Conservation (phyloP, 2,113 vertebrate species). For the Salvelinus namaycush region DNA sequence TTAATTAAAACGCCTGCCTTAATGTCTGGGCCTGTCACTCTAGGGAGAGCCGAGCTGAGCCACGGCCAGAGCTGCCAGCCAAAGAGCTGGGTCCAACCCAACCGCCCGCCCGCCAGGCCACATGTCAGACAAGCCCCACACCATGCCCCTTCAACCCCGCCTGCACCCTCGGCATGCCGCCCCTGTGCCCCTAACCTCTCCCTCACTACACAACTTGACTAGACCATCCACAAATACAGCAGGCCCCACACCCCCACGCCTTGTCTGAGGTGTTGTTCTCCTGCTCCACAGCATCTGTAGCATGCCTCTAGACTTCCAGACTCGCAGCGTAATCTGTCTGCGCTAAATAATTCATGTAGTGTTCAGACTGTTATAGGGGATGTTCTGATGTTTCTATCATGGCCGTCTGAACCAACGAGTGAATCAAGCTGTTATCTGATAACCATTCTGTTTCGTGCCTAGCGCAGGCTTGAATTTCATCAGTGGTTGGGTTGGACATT, state of each 20-base stretch:
- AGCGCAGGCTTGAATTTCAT: conserved; percentile 46
- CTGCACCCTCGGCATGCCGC: background rate
- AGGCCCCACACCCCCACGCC: background rate
- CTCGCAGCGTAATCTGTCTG: conserved; percentile 70
- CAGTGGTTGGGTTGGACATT: conserved; percentile 43
- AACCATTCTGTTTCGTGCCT: conserved; percentile 56
- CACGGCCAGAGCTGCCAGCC: conserved; percentile 48
- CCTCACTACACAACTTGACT: conserved; percentile 20
- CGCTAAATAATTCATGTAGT: conserved; percentile 73
- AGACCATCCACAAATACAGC: conserved; percentile 11
- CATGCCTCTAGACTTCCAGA: conserved; percentile 63
- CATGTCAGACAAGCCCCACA: conserved; percentile 74
- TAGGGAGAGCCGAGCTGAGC: conserved; percentile 38
- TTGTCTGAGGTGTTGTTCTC: conserved; percentile 53
- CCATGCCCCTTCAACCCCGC: conserved; percentile 59
- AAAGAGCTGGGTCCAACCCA: conserved; percentile 34
- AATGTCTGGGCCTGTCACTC: conserved; percentile 74
- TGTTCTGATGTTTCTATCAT: conserved; percentile 73
- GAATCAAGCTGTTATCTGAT: conserved; percentile 64
- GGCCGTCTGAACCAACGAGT: conserved; percentile 60
- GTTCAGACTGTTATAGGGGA: conserved; percentile 58
- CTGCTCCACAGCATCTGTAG: conserved; percentile 61
- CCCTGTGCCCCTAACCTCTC: background rate
- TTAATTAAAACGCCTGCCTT: conserved; percentile 77
- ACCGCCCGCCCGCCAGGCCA: conserved; percentile 33